Base-by-base conservation (phyloP, 1,140 invertebrate species). In the Hetaerina americana region DNA sequence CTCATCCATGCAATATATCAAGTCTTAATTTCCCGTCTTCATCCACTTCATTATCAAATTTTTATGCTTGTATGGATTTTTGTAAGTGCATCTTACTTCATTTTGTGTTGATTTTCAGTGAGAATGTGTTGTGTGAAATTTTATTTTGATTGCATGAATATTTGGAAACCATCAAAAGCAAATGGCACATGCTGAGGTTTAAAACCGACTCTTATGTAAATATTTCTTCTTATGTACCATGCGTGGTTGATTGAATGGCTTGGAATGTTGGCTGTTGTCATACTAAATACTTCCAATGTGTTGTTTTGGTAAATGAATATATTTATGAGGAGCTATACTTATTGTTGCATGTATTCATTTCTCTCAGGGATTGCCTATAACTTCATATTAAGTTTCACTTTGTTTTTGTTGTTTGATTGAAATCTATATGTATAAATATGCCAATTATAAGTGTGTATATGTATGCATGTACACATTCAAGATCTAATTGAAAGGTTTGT, bases 41-140 rank as follows among this genome's bases (percentile, higher is more conserved):
- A 77, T 72, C 78, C 70, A 78, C 72, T 75, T 80, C 77, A 73
- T 77, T 75, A 5, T 76, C 77, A 72, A 79, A 76, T 74, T 76
- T 77, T 70, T 76, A n/a, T 77, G 40, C 40, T 57, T n/a, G 22
- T 57, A 57, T n/a, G 2, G 22, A 57, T 12, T n/a, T n/a, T 18
- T 5, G 10, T 57, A 57, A 57, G 40, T 57, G 40, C 40, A 57
- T n/a, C n/a, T n/a, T n/a, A n/a, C n/a, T n/a, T n/a, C 40, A 18
- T 57, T 12, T 57, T 57, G 2, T 57, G 40, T 57, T 57, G 40
- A 57, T 57, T 57, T 12, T 57, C 22, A n/a, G 22, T 57, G 40
- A 18, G 40, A 18, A 57, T 57, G 22, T 57, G 40, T n/a, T 10
- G 22, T 57, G 15, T 12, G 40, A n/a, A 18, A 57, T 57, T 57